phyloP scores from a whole-genome alignment of 2,797 vertebrate genomes.

The Arvicola amphibius region DNA sequence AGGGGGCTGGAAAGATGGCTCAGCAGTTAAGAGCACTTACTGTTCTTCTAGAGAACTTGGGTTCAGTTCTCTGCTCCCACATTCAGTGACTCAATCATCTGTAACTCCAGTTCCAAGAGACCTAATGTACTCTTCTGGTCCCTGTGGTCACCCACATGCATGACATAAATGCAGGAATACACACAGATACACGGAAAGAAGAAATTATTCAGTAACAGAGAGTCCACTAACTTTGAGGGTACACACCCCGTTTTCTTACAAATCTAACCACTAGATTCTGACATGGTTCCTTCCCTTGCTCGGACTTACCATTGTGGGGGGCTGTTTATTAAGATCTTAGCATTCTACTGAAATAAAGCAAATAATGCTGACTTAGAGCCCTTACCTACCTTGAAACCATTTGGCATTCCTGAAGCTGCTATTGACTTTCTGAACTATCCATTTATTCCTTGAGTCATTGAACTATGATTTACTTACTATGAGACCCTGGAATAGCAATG shows the following conservation, averaged over 20 bases:
- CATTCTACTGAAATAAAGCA: conserved; percentile 40
- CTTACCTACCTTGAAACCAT: background rate
- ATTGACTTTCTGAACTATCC: conserved; percentile 3
- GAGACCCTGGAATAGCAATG: background rate
- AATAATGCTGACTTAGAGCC: background rate
- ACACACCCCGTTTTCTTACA: background rate
- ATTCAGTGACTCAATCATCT: background rate
- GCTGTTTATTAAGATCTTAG: background rate
- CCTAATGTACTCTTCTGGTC: background rate
- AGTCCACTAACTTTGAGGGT: background rate
- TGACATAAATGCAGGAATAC: background rate
- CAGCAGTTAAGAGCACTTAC: background rate
- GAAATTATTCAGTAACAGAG: background rate
- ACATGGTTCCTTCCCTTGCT: background rate
- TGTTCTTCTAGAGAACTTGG: background rate
- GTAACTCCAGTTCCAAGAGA: background rate
- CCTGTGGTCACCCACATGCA: background rate
- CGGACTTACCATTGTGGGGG: background rate
- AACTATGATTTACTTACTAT: conserved; percentile 31
- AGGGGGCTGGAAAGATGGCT: background rate
- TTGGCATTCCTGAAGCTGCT: background rate
- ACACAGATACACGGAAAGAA: background rate
- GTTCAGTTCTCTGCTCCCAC: background rate
- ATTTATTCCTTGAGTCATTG: conserved; percentile 17
- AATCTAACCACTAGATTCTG: background rate